phyloP scores from a whole-genome alignment of 1,140 invertebrate genomes.

The Anastatus disparis region DNA sequence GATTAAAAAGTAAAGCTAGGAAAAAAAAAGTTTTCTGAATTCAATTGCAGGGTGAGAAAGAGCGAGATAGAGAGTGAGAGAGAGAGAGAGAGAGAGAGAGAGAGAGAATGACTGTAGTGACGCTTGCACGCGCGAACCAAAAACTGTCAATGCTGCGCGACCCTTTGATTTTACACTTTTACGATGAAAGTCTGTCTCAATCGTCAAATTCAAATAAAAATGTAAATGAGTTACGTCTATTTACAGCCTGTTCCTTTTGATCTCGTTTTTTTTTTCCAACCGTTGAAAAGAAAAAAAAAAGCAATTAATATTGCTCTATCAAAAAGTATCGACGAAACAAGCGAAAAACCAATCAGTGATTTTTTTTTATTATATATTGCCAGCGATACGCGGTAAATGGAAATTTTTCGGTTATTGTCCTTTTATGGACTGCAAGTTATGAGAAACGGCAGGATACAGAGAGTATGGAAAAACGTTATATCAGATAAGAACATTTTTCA shows the following conservation, averaged over 20 bases:
- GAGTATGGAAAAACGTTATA: too few relatives aligned
- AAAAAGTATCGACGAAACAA: constrained; percentile 4
- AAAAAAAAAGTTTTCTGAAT: constrained; percentile 32
- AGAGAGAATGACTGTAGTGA: not conserved
- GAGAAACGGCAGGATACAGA: too few relatives aligned
- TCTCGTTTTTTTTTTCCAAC: not conserved
- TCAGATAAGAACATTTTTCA: too few relatives aligned
- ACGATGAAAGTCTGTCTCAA: constrained; percentile 28
- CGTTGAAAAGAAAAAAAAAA: constrained; percentile 7
- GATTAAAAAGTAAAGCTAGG: constrained; percentile 23
- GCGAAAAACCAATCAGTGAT: constrained; percentile 24
- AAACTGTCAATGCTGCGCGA: constrained; percentile 18
- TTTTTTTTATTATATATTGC: constrained; percentile 32
- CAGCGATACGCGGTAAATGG: not conserved
- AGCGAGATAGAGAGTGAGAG: too few relatives aligned
- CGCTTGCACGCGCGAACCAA: not conserved
- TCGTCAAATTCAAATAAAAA: constrained; percentile 36
- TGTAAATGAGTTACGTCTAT: constrained; percentile 25
- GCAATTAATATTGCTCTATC: not conserved
- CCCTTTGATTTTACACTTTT: constrained; percentile 18
- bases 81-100: too few relatives aligned
- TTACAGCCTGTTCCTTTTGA: constrained; percentile 18
- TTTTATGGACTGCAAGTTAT: too few relatives aligned
- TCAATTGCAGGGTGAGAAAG: not conserved
- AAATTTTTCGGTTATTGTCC: constrained; percentile 10